Conservation (phyloP, 2,888 invertebrate species). For the Cynaeus angustus region DNA sequence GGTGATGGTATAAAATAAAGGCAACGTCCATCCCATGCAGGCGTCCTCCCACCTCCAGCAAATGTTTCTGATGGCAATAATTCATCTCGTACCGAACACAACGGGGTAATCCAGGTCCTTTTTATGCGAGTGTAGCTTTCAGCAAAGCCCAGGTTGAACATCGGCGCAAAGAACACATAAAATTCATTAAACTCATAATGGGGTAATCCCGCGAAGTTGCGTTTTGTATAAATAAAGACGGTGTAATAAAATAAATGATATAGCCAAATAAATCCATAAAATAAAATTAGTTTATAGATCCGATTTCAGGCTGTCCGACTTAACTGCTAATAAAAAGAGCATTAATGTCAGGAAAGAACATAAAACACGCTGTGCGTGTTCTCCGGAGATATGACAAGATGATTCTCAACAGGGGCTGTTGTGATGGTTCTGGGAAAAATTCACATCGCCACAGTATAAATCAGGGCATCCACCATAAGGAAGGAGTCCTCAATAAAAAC, state of each 20-base stretch:
- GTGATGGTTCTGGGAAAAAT: conserved; percentile 14
- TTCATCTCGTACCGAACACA: conserved; percentile 66
- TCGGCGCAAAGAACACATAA: conserved; percentile 48
- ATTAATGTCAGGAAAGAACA: conserved; percentile 68
- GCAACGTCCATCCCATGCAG: conserved; percentile 57
- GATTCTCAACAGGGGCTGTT: conserved; percentile 49
- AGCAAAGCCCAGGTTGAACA: conserved; percentile 55
- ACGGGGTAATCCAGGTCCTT: conserved; percentile 61
- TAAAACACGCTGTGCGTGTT: conserved; percentile 69
- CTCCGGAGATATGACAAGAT: conserved; percentile 67
- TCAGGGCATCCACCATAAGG: conserved; percentile 29
- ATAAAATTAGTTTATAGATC: conserved; percentile 59
- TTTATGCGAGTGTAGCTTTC: conserved; percentile 62
- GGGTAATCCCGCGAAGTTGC: conserved; percentile 14
- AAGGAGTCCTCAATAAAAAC: conserved; percentile 15
- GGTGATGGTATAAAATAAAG: conserved; percentile 60
- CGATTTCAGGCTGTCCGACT: conserved; percentile 64
- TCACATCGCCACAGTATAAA: conserved; percentile 25
- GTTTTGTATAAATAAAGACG: conserved; percentile 14
- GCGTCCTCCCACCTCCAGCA: conserved; percentile 62
- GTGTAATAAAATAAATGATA: conserved; percentile 43
- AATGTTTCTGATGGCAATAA: conserved; percentile 71
- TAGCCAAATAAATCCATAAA: conserved; percentile 56
- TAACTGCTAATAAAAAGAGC: conserved; percentile 70
- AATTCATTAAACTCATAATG: conserved; percentile 50